A percentile compares a stretch with the other conserved stretches of the same genome.
Evolutionary conservation across 2,113 vertebrate genomes (phyloP).

Genomic region (pig (Sus scrofa)): T2T-Sscrofa CM000829.6:26643001-26643500

Average conservation of each 20-base stretch:
- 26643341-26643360: too few relatives aligned
- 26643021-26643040: neutral
- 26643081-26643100: neutral
- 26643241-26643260: neutral
- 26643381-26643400: neutral
- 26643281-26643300: too few relatives aligned
- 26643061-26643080: neutral
- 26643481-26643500: neutral
- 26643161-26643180: neutral
- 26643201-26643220: neutral
- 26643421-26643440: neutral
- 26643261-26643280: too few relatives aligned
- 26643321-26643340: too few relatives aligned
- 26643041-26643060: neutral
- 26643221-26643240: neutral
- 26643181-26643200: neutral
- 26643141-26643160: too few relatives aligned
- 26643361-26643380: rapidly evolving
- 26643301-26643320: too few relatives aligned
- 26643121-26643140: neutral
- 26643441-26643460: neutral
- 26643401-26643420: neutral
- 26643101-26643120: neutral
- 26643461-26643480: neutral
- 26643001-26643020: neutral